Evolutionary conservation across 1,140 invertebrate species (phyloP), one percentile per base, ranked within the genome.

Genomic region (Ptiloglossa arizonensis): DNA sequence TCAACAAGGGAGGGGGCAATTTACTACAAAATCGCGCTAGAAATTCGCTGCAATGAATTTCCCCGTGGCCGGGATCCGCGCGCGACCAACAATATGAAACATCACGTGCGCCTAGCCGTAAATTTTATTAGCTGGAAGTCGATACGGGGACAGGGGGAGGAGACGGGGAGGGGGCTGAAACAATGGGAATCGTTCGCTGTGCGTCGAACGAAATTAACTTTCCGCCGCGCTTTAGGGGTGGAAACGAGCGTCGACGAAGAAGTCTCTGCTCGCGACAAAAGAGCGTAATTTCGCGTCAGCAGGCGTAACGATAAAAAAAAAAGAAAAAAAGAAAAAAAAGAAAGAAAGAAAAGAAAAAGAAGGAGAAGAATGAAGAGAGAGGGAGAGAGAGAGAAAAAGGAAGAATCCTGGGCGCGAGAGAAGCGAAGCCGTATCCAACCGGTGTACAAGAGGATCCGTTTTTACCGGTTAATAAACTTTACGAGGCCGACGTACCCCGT

Each of bases 381-480:
- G n/a, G n/a, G n/a, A n/a, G n/a, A n/a, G n/a, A n/a, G n/a, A n/a
- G n/a, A n/a, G n/a, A n/a, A n/a, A n/a, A n/a, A n/a, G n/a, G n/a
- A n/a, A n/a, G n/a, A n/a, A n/a, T n/a, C n/a, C n/a, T n/a, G n/a
- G n/a, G n/a, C n/a, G 44, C 48, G 41, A 44, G 19, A 35, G 46
- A 19, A 48, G 17, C 46, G 15, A 48, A 48, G 4, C 46, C 15
- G 15, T 19, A 17, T 44, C 29, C 35, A 29, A n/a, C n/a, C 9
- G 35, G 24, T 50, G 32, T 74, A 82, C 19, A 59, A 41, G 22
- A 44, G 13, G 70, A 71, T 77, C 66, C 52, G 44, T 71, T 70
- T 82, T 86, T 84, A 79, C 46, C 44, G 64, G 69, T 76, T 63
- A 70, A 83, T 87, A 86, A 87, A 81, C 59, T 87, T 87, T 87